These are phyloP conservation scores for Eudasyphora cyanicolor DNA, from an alignment of 2,888 invertebrate genomes.

Conservation along the genomic window DNA sequence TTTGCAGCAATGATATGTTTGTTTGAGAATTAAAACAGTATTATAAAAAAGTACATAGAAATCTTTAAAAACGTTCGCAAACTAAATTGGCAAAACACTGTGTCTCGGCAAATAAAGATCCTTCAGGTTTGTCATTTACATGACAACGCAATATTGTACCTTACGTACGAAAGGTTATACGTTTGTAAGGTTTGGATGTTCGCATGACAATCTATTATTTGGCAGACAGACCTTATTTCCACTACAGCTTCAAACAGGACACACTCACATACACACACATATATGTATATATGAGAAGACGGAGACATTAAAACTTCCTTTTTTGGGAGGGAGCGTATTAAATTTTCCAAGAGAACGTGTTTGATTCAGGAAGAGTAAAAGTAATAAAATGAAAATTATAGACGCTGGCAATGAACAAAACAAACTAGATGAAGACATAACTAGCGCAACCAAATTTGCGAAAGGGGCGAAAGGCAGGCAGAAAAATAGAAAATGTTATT, in stretches of 20 bases:
- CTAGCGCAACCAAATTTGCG: not conserved
- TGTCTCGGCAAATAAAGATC: conserved; percentile 34
- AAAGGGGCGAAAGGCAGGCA: not conserved
- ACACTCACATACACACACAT: not conserved
- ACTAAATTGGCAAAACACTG: no score
- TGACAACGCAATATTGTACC: not conserved
- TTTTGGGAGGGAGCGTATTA: not conserved
- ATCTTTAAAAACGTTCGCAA: no score
- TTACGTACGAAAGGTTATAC: not conserved
- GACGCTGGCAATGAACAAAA: conserved; percentile 39
- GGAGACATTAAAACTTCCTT: conserved; percentile 16
- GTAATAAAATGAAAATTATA: conserved; percentile 47
- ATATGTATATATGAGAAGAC: not conserved
- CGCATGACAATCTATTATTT: conserved; percentile 20
- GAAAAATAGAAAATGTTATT: conserved; percentile 41
- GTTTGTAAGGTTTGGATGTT: not conserved
- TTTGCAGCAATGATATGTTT: no score
- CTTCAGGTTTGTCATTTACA: conserved; percentile 37
- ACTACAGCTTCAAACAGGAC: conserved; percentile 12
- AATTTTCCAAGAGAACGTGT: conserved; percentile 33
- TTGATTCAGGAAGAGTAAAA: conserved; percentile 48
- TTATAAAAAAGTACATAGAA: no score
- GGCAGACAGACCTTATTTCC: conserved; percentile 26
- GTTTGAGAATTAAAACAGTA: no score
- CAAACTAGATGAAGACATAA: conserved; percentile 5